Evolutionary conservation across 2,888 invertebrate species (phyloP).

Genomic region (Dysmachus trigonus): DNA sequence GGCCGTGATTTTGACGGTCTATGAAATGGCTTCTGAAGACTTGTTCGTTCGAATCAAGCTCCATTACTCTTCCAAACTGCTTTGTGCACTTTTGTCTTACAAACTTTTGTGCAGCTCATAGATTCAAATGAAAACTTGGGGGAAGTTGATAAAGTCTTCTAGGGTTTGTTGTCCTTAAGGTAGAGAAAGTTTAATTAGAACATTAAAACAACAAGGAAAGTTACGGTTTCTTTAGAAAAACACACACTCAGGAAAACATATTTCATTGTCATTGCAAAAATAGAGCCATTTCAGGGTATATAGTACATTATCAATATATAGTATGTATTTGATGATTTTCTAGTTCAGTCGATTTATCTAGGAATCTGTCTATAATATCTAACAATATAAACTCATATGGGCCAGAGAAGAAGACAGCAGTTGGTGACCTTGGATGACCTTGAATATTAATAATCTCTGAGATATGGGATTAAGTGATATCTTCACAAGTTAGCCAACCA

Average conservation of each 20-base stretch:
- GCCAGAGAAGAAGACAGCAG: not conserved
- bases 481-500: too few relatives aligned
- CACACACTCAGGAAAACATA: not conserved
- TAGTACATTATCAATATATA: not conserved
- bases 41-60: not conserved
- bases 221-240: not conserved
- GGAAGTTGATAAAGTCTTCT: not conserved
- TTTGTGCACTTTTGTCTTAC: not conserved
- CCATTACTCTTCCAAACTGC: not conserved
- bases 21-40: not conserved
- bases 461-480: not conserved
- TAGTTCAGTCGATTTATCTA: not conserved
- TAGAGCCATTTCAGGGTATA: not conserved
- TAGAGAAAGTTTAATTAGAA: not conserved
- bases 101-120: not conserved
- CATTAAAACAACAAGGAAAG: not conserved
- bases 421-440: not conserved
- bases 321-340: not conserved
- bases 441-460: not conserved
- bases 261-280: not conserved
- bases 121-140: not conserved
- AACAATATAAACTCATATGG: not conserved
- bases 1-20: not conserved
- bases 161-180: not conserved
- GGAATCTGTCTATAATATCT: not conserved